Evolutionary conservation across 2,888 invertebrate genomes (phyloP), one percentile per base, ranked within the genome.

Genomic region (Heliconius ismenius): DNA sequence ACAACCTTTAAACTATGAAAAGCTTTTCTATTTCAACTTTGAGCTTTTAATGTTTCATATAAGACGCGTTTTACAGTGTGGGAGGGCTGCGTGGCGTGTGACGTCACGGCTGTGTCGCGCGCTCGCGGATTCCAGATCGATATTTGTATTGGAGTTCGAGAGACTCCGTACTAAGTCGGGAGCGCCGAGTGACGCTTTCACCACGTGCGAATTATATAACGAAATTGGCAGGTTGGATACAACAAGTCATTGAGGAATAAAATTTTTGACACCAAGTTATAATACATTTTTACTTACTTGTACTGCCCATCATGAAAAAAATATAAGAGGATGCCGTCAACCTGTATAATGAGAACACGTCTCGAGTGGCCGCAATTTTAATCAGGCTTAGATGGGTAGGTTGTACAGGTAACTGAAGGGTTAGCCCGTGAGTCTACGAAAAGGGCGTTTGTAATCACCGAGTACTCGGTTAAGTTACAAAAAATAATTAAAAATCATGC

Each of bases 151-250:
- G 79, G 81, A 79, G 83, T 80, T 91, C 91, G 92, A 86, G 82
- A 76, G 81, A 85, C 84, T 85, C 84, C 91, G 90, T 81, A 76
- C 75, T 83, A 83, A 81, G 81, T 90, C 91, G 91, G 87, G 81
- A 81, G 82, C 79, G 81, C 84, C 84, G 87, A 88, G 83, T 87
- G 88, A 86, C 84, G 89, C 85, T 83, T 87, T 77, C 81, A 85
- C 91, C 93, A 93, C 92, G 93, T 93, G 93, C 89, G 86, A 81
- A 84, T 93, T 93, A 91, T 91, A 91, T 90, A 93, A 94, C 86
- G 81, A 75, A 77, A 81, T 83, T 85, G 83, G 87, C 84, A 76
- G 77, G 81, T 84, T 85, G 82, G 87, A 84, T 88, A 91, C 90
- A 89, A 91, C 82, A 80, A 81, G 89, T 92, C 93, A 93, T 93